A percentile compares a stretch with the other conserved stretches of the same genome.
Evolutionary conservation across 2,888 invertebrate species (phyloP).

Genomic region (Heteropelma amictum): DNA sequence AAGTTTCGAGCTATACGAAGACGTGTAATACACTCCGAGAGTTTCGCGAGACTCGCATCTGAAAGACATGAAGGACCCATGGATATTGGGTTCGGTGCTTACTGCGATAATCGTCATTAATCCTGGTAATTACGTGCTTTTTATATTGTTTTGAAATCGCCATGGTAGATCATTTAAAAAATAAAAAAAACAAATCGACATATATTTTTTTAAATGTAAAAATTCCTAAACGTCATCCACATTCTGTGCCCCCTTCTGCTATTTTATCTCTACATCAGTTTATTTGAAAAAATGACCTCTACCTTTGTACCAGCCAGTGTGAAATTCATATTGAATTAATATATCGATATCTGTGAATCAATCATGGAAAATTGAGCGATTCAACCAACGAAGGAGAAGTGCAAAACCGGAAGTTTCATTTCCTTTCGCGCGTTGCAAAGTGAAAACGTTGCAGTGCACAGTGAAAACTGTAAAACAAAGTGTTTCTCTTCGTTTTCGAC

Average conservation of each 20-base stretch:
- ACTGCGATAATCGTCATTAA: constrained; percentile 56
- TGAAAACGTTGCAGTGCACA: constrained; percentile 64
- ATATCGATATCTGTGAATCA: neutral
- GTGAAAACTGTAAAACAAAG: too few species aligned
- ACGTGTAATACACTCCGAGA: constrained; percentile 46
- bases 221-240: too few species aligned
- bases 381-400: constrained; percentile 34
- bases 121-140: constrained; percentile 62
- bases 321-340: too few species aligned
- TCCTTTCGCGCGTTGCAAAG: constrained; percentile 65
- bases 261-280: too few species aligned
- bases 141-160: too few species aligned
- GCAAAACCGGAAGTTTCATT: constrained; percentile 67
- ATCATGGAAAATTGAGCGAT: neutral
- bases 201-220: neutral
- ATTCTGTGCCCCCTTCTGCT: too few species aligned
- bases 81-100: constrained; percentile 61
- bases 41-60: constrained; percentile 46
- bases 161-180: too few species aligned
- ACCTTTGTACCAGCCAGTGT: too few species aligned
- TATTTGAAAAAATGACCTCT: neutral
- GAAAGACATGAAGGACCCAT: constrained; percentile 63
- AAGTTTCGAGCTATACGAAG: constrained; percentile 69
- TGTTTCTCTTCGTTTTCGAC: too few species aligned
- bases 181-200: neutral